Percentiles rank a stretch among this genome's conserved stretches.
These are phyloP conservation scores for Papilio helenus DNA, from an alignment of 1,140 invertebrate genomes.

Conservation along the genomic window DNA sequence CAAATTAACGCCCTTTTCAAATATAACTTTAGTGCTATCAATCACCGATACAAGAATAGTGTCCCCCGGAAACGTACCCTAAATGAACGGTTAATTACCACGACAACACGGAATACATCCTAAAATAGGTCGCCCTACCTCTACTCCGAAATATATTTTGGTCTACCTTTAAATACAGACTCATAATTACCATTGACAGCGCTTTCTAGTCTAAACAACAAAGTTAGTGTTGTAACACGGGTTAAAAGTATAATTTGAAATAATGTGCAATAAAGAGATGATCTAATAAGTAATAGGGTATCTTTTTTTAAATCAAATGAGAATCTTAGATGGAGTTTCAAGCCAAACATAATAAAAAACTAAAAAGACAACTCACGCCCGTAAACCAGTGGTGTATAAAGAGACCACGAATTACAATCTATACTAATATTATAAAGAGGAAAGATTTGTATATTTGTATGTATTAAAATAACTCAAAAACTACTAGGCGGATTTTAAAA, in stretches of 20 bases:
- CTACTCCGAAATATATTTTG: slow-evolving; percentile 22
- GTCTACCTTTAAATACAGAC: slow-evolving; percentile 21
- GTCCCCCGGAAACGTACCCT: slow-evolving; percentile 52
- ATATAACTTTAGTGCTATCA: slow-evolving; percentile 48
- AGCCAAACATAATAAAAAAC: neutral
- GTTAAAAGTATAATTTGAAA: neutral
- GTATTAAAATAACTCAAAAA: too few species aligned
- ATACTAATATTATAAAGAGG: too few species aligned
- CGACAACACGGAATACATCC: slow-evolving; percentile 49
- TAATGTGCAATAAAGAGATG: neutral
- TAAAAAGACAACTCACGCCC: neutral
- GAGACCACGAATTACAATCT: neutral
- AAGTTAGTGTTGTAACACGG: neutral
- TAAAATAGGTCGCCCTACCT: slow-evolving; percentile 26
- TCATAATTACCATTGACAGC: neutral
- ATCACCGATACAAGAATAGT: slow-evolving; percentile 57
- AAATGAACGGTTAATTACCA: slow-evolving; percentile 53
- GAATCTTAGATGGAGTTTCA: neutral
- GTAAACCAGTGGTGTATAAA: neutral
- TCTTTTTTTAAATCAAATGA: neutral
- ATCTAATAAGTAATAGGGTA: neutral
- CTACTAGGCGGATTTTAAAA: too few species aligned
- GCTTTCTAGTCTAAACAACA: neutral
- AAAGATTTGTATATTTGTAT: too few species aligned
- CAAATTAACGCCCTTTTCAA: slow-evolving; percentile 22